These are phyloP conservation scores for Pangasius djambal DNA, from an alignment of 2,797 vertebrate genomes.

Conservation along the genomic window DNA sequence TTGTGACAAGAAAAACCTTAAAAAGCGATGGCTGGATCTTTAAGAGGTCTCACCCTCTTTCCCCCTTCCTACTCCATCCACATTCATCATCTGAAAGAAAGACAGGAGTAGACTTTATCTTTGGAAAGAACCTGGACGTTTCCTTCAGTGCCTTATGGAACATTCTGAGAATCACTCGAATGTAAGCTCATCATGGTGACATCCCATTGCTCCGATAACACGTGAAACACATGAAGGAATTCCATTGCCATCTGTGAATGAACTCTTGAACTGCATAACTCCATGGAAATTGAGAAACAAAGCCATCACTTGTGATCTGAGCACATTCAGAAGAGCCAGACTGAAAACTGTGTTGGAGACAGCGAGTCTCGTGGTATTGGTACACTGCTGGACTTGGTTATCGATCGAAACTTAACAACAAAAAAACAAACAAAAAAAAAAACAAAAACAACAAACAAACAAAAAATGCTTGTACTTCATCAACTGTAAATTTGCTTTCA, in stretches of 20 bases:
- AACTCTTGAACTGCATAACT: slow-evolving; percentile 58
- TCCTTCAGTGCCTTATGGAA: slow-evolving; percentile 99
- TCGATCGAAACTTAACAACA: slow-evolving; percentile 64
- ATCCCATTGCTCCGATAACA: slow-evolving; percentile 91
- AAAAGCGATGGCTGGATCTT: slow-evolving; percentile 68
- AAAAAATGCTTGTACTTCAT: slow-evolving; percentile 63
- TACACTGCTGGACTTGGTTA: slow-evolving; percentile 40
- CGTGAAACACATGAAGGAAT: slow-evolving; percentile 68
- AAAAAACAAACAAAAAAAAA: slow-evolving; percentile 36
- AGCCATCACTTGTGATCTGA: slow-evolving; percentile 97
- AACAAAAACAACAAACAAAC: background rate
- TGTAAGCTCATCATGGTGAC: slow-evolving; percentile 94
- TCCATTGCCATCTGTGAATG: slow-evolving; percentile 65
- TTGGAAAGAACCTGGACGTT: slow-evolving; percentile 81
- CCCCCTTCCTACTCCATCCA: slow-evolving; percentile 63
- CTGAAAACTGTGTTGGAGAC: slow-evolving; percentile 65
- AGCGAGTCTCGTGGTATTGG: slow-evolving; percentile 51
- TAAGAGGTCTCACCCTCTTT: slow-evolving; percentile 73
- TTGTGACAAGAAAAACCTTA: slow-evolving; percentile 50
- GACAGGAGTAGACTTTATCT: slow-evolving; percentile 92
- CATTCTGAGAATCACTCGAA: slow-evolving; percentile 92
- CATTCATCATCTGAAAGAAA: slow-evolving; percentile 69
- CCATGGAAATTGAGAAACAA: slow-evolving; percentile 79
- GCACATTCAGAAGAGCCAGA: slow-evolving; percentile 86
- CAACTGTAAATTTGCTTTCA: slow-evolving; percentile 63